Percentiles rank a stretch among this genome's conserved stretches.
Conservation (phyloP, 2,888 invertebrate species). For the Ashinkailepas kermadecensis region DNA sequence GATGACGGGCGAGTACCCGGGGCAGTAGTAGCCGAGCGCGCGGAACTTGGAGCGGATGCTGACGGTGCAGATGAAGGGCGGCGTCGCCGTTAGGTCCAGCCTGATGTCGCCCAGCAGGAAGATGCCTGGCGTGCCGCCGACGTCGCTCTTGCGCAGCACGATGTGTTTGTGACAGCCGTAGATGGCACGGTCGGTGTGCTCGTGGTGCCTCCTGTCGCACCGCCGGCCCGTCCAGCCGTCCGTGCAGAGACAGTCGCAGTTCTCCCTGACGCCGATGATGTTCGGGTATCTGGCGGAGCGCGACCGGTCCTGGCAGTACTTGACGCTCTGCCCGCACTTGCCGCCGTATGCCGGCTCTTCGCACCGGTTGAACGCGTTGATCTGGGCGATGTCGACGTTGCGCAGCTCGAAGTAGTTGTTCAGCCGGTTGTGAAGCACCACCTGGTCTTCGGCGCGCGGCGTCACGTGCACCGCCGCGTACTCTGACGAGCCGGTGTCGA, state of each 20-base stretch:
- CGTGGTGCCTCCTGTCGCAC: not conserved
- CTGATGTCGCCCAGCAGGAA: not conserved
- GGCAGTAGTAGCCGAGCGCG: slow-evolving; percentile 1
- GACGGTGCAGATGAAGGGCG: not conserved
- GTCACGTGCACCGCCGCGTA: slow-evolving; percentile 3
- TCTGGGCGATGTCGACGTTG: not conserved
- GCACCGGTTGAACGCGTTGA: not conserved
- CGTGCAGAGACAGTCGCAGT: not conserved
- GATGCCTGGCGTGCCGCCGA: not conserved
- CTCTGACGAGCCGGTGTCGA: not conserved
- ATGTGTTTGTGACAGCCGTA: slow-evolving; percentile 11
- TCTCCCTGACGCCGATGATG: not conserved
- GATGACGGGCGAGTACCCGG: not conserved
- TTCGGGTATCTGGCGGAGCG: not conserved
- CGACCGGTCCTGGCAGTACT: not conserved
- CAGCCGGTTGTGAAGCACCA: not conserved
- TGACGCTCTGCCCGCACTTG: not conserved
- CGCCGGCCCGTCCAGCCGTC: not conserved
- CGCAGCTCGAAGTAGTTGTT: not conserved
- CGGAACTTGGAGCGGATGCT: not conserved
- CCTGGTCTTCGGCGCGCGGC: not conserved
- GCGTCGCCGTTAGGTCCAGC: not conserved
- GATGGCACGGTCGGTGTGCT: not conserved
- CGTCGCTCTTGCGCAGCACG: not conserved
- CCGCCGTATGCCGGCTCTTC: too few relatives aligned